A percentile compares a stretch with the other conserved stretches of the same genome.
These are phyloP conservation scores for Zaprionus lachaisei DNA, from an alignment of 1,140 invertebrate genomes.

Conservation along the genomic window DNA sequence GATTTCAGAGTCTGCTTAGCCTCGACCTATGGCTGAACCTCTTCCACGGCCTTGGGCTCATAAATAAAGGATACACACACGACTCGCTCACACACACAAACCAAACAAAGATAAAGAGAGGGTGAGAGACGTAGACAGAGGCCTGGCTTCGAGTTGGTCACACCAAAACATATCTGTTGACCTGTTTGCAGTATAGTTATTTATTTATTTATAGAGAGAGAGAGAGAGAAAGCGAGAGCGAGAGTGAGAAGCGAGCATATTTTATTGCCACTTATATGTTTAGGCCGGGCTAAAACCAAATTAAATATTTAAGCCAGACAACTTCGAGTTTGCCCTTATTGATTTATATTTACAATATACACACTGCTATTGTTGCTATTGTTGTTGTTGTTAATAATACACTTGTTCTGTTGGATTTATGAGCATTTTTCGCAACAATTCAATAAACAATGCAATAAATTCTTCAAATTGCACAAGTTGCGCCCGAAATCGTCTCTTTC, in stretches of 20 bases:
- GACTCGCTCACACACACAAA: neutral
- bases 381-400: constrained; percentile 24
- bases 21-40: neutral
- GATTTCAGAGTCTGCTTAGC: neutral
- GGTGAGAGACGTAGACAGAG: neutral
- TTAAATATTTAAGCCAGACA: constrained; percentile 73
- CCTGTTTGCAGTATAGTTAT: constrained; percentile 34
- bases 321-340: constrained; percentile 61
- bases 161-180: constrained; percentile 5
- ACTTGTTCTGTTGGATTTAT: constrained; percentile 41
- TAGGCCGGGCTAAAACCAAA: constrained; percentile 49
- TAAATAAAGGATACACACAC: constrained; percentile 31
- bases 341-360: constrained; percentile 60
- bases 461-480: constrained; percentile 37
- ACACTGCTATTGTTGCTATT: neutral
- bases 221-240: neutral
- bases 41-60: constrained; percentile 6
- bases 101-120: neutral
- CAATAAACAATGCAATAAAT: constrained; percentile 20
- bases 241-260: constrained; percentile 40
- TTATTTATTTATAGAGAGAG: constrained; percentile 63
- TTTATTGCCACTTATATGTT: constrained; percentile 72
- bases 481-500: neutral
- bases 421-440: constrained; percentile 6
- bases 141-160: neutral